These are phyloP conservation scores for Bradypus variegatus DNA, from an alignment of 2,797 vertebrate genomes.

Conservation along the genomic window DNA sequence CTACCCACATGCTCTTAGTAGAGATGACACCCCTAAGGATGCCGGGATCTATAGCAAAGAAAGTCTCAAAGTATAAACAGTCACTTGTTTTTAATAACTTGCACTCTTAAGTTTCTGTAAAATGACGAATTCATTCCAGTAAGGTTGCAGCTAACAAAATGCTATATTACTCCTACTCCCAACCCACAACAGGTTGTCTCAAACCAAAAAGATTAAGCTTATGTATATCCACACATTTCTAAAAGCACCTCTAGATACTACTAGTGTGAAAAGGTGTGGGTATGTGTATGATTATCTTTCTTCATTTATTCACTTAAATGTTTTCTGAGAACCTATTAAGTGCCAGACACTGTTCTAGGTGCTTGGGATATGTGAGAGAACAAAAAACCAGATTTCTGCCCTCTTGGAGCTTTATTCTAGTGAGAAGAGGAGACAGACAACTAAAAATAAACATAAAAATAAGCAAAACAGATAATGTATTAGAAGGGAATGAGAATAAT, in stretches of 20 bases:
- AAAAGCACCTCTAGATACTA: neutral
- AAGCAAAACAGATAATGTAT: neutral
- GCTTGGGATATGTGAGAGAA: neutral
- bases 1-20: neutral
- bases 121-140: neutral
- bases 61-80: neutral
- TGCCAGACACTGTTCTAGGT: neutral
- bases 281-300: neutral
- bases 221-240: neutral
- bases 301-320: slow-evolving; percentile 9
- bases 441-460: slow-evolving; percentile 13
- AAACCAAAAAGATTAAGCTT: neutral
- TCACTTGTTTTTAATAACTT: neutral
- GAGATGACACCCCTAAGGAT: neutral
- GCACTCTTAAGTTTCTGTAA: slow-evolving; percentile 16
- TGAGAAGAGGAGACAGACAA: neutral
- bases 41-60: neutral
- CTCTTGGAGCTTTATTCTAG: neutral
- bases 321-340: neutral
- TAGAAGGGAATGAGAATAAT: neutral
- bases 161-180: neutral
- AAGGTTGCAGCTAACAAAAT: neutral
- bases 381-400: neutral
- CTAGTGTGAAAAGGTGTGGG: neutral
- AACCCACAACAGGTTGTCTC: neutral